Conservation (phyloP, 1,140 invertebrate genomes). For the Goniozus legneri region DNA sequence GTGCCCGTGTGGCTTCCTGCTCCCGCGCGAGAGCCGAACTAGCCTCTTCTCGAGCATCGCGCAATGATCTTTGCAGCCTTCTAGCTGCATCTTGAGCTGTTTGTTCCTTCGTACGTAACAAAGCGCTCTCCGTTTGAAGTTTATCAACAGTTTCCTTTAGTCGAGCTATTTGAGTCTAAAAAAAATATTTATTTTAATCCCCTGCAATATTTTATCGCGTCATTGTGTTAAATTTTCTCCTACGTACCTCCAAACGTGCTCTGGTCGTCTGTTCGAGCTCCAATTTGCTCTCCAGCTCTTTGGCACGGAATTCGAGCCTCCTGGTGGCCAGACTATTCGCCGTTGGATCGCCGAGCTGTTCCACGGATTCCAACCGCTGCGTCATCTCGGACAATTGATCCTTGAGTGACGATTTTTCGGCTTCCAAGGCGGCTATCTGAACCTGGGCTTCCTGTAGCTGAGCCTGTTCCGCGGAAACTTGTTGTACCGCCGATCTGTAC, state of each 20-base stretch:
- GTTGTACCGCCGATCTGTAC: conserved; percentile 82
- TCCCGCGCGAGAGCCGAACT: conserved; percentile 64
- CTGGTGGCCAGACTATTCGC: conserved; percentile 68
- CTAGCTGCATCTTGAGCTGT: conserved; percentile 72
- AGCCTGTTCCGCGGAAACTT: conserved; percentile 79
- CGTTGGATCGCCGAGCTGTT: conserved; percentile 73
- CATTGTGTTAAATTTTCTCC: no score
- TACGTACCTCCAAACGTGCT: conserved; percentile 72
- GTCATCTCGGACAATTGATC: conserved; percentile 76
- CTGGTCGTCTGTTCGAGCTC: conserved; percentile 85
- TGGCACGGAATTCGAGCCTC: conserved; percentile 72
- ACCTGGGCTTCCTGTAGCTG: conserved; percentile 77
- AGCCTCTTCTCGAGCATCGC: conserved; percentile 73
- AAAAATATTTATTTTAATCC: conserved; percentile 13
- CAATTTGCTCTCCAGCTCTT: conserved; percentile 85
- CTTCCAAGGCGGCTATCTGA: conserved; percentile 74
- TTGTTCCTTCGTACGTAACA: conserved; percentile 68
- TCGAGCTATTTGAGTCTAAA: conserved; percentile 68
- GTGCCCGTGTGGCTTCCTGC: conserved; percentile 66
- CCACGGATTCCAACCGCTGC: conserved; percentile 72
- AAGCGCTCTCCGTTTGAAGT: conserved; percentile 69
- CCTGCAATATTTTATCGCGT: no score
- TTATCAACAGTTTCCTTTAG: conserved; percentile 82
- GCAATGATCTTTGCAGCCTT: conserved; percentile 65
- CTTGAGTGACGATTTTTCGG: conserved; percentile 71